Conservation (phyloP, 2,113 vertebrate species). For the Phaethon lepturus region DNA sequence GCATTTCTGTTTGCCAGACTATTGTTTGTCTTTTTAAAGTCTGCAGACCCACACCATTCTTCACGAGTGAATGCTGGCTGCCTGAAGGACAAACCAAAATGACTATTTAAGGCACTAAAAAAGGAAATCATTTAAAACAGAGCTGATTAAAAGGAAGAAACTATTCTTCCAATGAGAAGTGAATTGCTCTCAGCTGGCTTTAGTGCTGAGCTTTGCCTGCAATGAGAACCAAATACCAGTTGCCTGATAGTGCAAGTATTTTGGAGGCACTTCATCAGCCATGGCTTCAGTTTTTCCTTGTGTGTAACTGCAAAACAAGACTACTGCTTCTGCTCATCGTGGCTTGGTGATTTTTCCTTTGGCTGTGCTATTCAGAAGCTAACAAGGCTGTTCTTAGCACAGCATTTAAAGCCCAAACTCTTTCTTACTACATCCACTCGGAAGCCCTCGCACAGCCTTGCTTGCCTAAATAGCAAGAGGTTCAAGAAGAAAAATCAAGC, state of each 20-base stretch:
- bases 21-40: conserved; percentile 54
- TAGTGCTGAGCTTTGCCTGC: neutral
- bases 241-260: conserved; percentile 27
- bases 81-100: conserved; percentile 52
- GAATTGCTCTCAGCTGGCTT: conserved; percentile 63
- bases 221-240: conserved; percentile 10
- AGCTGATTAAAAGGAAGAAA: conserved; percentile 64
- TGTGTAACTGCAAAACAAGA: neutral
- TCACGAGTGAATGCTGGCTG: neutral
- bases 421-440: neutral
- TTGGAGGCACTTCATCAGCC: conserved; percentile 5
- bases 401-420: neutral
- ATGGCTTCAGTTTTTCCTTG: conserved; percentile 16
- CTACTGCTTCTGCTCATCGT: neutral
- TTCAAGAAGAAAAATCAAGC: neutral
- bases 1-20: conserved; percentile 27
- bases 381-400: neutral
- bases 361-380: neutral
- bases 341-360: neutral
- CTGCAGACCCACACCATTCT: conserved; percentile 31
- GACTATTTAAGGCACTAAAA: conserved; percentile 59
- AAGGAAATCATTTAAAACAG: conserved; percentile 49
- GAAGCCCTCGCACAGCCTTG: neutral
- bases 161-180: conserved; percentile 27
- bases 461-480: neutral